Evolutionary conservation across 2,888 invertebrate species (phyloP).

Genomic region (Balanococcus diminutus): DNA sequence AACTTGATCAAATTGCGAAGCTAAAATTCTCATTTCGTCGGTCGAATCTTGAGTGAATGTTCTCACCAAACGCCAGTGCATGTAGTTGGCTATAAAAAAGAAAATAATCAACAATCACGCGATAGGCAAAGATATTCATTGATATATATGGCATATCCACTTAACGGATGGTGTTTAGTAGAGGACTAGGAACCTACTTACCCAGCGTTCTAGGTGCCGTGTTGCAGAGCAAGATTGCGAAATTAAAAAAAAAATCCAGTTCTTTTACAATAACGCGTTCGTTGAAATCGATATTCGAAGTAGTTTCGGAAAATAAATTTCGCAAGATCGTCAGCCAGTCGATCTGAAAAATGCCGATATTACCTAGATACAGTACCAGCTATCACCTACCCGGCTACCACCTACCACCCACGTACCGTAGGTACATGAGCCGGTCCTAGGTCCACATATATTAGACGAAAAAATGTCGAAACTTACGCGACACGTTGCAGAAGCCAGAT

Average conservation of each 20-base stretch:
- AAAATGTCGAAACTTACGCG: neutral
- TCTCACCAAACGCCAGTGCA: conserved; percentile 74
- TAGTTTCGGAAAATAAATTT: conserved; percentile 68
- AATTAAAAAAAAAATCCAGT: conserved; percentile 69
- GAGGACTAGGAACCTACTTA: neutral
- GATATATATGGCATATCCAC: too few species aligned
- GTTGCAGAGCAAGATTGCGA: conserved; percentile 65
- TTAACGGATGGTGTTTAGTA: too few species aligned
- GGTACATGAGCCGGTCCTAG: too few species aligned
- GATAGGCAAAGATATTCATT: too few species aligned
- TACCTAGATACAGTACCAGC: too few species aligned
- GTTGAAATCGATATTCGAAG: conserved; percentile 64
- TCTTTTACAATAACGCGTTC: conserved; percentile 73
- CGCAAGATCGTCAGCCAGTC: conserved; percentile 70
- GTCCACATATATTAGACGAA: neutral
- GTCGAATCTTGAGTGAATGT: conserved; percentile 67
- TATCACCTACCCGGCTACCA: too few species aligned
- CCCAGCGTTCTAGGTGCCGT: conserved; percentile 66
- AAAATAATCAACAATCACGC: too few species aligned
- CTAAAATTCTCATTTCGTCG: conserved; percentile 61
- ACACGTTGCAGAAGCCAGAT: conserved; percentile 56
- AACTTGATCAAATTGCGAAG: conserved; percentile 71
- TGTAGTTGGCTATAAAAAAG: conserved; percentile 68
- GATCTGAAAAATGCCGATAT: conserved; percentile 66
- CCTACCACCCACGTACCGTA: too few species aligned